These are phyloP conservation scores for Lamprologus speciosus DNA, from an alignment of 2,113 vertebrate genomes.

Conservation along the genomic window DNA sequence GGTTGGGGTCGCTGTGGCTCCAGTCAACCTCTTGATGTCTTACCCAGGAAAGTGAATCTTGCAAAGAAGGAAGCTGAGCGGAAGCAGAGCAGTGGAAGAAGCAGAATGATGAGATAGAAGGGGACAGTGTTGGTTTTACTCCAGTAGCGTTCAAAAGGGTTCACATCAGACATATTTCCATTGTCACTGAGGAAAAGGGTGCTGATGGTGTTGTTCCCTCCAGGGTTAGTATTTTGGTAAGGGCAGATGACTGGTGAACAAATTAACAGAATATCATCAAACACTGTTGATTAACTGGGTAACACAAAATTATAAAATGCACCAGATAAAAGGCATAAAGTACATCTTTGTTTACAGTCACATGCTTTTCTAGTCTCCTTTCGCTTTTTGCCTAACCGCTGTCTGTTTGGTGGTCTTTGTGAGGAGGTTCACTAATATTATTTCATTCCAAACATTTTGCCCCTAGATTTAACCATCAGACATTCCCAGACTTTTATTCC, in stretches of 20 bases:
- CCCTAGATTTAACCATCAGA: neutral
- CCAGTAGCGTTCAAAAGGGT: slow-evolving; percentile 82
- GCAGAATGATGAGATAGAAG: slow-evolving; percentile 80
- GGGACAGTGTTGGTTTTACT: slow-evolving; percentile 88
- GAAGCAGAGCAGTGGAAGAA: slow-evolving; percentile 90
- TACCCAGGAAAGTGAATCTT: slow-evolving; percentile 93
- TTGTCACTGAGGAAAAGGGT: slow-evolving; percentile 1
- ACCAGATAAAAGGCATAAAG: neutral
- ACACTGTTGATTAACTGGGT: neutral
- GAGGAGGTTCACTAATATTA: neutral
- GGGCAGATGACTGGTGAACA: slow-evolving; percentile 83
- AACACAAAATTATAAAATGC: neutral
- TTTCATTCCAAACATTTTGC: neutral
- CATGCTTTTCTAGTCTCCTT: neutral
- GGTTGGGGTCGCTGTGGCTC: neutral
- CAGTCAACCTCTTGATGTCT: neutral
- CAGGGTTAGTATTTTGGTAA: slow-evolving; percentile 40
- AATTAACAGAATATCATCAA: neutral
- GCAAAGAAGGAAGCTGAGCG: slow-evolving; percentile 97
- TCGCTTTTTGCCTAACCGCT: neutral
- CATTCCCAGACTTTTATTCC: neutral
- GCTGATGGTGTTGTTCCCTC: slow-evolving; percentile 4
- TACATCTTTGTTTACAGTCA: neutral
- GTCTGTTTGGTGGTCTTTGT: neutral
- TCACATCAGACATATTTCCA: slow-evolving; percentile 29